phyloP scores from a whole-genome alignment of 2,797 vertebrate genomes.

The Sternarchorhynchus goeldii region DNA sequence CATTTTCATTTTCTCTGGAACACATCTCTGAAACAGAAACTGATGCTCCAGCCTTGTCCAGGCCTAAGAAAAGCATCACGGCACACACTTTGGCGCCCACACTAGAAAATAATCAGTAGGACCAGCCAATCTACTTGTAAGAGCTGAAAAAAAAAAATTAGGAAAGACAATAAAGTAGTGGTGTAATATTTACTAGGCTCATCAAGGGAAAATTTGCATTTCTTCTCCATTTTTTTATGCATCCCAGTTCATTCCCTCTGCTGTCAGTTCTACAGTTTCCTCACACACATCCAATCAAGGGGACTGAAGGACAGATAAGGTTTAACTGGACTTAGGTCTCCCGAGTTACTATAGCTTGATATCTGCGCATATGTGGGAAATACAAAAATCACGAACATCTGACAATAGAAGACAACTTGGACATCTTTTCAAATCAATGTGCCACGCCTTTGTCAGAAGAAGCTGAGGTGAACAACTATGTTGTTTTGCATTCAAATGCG shows the following conservation, averaged over 20 bases:
- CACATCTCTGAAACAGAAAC: slow-evolving; percentile 32
- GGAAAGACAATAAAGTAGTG: too few relatives aligned
- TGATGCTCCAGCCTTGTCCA: slow-evolving; percentile 18
- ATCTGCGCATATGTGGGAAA: neutral
- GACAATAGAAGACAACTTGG: too few relatives aligned
- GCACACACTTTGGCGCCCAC: neutral
- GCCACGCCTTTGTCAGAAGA: neutral
- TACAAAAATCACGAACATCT: neutral
- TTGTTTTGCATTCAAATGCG: slow-evolving; percentile 47
- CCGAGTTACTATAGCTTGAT: neutral
- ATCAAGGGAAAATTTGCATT: neutral
- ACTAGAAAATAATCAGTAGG: neutral
- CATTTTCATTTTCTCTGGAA: slow-evolving; percentile 37
- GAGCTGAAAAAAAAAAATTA: too few relatives aligned
- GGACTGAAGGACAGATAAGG: neutral
- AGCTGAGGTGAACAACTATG: neutral
- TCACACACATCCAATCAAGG: neutral
- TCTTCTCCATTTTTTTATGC: neutral
- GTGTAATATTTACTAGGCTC: slow-evolving; percentile 11
- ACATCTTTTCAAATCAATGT: neutral
- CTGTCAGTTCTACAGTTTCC: neutral
- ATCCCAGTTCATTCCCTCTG: neutral
- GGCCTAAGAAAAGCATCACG: slow-evolving; percentile 29
- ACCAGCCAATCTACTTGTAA: neutral
- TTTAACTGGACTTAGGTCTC: neutral